Base-by-base conservation (phyloP, 2,797 vertebrate species). In the Poliocrania exsul region DNA sequence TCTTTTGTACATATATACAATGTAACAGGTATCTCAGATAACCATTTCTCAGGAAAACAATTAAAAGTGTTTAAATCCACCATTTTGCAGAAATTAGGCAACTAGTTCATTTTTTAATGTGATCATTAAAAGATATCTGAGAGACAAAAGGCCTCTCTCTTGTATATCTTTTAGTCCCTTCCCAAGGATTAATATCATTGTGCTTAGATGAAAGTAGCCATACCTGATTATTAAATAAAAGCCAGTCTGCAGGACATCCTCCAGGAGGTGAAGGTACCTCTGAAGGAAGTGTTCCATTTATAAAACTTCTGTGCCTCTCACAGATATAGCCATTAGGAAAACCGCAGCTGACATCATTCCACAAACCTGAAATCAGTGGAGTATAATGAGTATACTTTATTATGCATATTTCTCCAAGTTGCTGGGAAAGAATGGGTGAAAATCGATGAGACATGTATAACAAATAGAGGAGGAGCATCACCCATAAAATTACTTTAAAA, bases 331-430 rank as follows among this genome's bases (percentile, higher is more conserved):
- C 96, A 13, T 98, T 95, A 58, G 97, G 95, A 28, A 97, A 47
- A 16, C 98, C 98, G 94, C 99, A 99, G 94, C 98, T 99, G 40
- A 99, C 98, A 80, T 99, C 99, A 88, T 99, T 99, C 99, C 99
- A 99, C 95, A 97, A 98, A 5, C 98, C 98, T 98, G 88, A 29
- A 93, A 88, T 66, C 5, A 37, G 21, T 86, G 54, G 21, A 75
- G 31, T 56, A 19, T 35, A 51, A 47, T 15, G 16, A 65, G 11
- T 29, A 8, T 33, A 49, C 13, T 77, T 82, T 38, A 46, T 38
- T 60, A 56, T 37, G 12, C 6, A 26, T 46, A 12, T 80, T 81
- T 91, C 61, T 35, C 11, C 26, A 71, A 50, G 38, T 35, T 72
- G 4, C 16, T 82, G 21, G 16, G 6, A 53, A 80, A 80, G 7